Evolutionary conservation across 2,888 invertebrate species (phyloP), one percentile per base, ranked within the genome.

Genomic region (Zygogramma bicolorata): DNA sequence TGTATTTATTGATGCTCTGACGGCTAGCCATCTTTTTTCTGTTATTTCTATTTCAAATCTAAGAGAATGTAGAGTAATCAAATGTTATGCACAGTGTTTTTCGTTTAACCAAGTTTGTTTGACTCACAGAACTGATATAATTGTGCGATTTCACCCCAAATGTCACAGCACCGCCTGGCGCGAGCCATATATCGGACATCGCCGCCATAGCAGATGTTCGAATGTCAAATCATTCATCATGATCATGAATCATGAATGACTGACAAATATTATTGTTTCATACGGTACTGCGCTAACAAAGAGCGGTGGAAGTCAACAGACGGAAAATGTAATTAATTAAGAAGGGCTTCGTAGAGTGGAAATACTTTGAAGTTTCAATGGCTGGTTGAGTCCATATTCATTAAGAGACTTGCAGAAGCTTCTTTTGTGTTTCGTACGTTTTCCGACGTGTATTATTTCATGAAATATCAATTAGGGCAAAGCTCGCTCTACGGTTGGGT

Each of bases 311-410:
- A 65, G 7, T 65, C 20, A 53, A 53, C 29, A 65, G 65, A 31
- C 34, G 38, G 65, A 65, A 49, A 65, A 65, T 31, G 13, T 65
- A 53, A 49, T 65, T 65, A 53, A 65, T 53, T 53, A 53, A 31
- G 49, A 53, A 49, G 20, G 53, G 53, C 0, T 27, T n/a, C 27
- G 53, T 25, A 18, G 53, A 53, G 27, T 53, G 65, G 53, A 65
- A 65, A 65, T n/a, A 29, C 53, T 22, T 49, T 34, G 25, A 31
- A 65, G 31, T 31, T 49, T 65, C 25, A 53, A 53, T 53, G 53
- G 25, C 25, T 53, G 25, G 53, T n/a, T 25, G 27, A 27, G 25
- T 53, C 27, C 53, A 53, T 53, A 53, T 53, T 53, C 27, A 53
- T 27, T 25, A 53, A 27, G 53, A 53, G 53, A 53, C 53, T 27